Conservation (phyloP, 64 coral and sea anemone species). For the Porites lutea region DNA sequence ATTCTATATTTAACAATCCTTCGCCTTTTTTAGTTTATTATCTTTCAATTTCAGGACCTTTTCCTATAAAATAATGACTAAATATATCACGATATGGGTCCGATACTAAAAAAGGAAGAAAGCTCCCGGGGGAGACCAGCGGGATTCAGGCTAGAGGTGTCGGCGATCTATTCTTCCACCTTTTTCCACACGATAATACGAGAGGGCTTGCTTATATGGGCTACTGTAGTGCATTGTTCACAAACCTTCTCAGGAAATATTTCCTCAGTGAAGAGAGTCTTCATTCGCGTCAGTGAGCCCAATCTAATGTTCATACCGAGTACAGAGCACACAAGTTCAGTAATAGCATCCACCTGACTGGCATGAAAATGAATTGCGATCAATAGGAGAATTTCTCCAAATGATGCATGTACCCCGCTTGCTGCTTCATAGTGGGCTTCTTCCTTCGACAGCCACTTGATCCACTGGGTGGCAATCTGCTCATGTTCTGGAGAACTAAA, state of each 20-base stretch:
- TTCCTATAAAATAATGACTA: no score
- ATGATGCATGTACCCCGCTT: slow-evolving; percentile 95
- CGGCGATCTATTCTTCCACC: no score
- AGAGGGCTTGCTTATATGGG: no score
- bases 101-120: no score
- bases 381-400: slow-evolving; percentile 93
- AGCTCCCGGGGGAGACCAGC: no score
- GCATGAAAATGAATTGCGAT: slow-evolving; percentile 99
- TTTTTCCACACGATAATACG: no score
- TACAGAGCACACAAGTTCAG: slow-evolving; percentile 89
- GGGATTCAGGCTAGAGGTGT: no score
- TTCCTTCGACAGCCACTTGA: slow-evolving; percentile 95
- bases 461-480: slow-evolving; percentile 77
- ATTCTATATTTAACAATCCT: no score
- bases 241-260: slow-evolving; percentile 96
- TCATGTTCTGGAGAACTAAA: slow-evolving; percentile 91
- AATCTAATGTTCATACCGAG: slow-evolving; percentile 90
- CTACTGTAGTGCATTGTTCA: not conserved
- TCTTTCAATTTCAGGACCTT: no score
- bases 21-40: no score
- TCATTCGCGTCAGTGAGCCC: slow-evolving; percentile 90
- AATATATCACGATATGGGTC: no score
- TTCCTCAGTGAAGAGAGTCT: slow-evolving; percentile 92
- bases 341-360: slow-evolving; percentile 90
- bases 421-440: slow-evolving; percentile 93